Evolutionary conservation across 92 coral and sea anemone species (phyloP).

Genomic region (Phymanthus crucifer): DNA sequence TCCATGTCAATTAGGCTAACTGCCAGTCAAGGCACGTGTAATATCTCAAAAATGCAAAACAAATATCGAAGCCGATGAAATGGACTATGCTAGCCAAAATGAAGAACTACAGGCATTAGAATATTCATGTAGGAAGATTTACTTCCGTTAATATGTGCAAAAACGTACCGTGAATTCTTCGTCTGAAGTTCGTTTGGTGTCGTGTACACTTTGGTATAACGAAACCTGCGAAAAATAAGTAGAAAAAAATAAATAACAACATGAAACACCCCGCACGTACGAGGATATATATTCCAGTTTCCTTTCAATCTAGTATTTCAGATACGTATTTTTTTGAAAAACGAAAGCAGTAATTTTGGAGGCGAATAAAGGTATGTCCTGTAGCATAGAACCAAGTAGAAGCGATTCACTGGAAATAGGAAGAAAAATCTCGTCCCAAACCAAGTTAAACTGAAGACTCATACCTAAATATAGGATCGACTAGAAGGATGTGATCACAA

Average conservation of each 20-base stretch:
- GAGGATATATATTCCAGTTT: too few species aligned
- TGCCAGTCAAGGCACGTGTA: not conserved
- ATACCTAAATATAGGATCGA: too few species aligned
- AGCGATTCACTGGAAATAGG: not conserved
- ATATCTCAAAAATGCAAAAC: not conserved
- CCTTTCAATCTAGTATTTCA: not conserved
- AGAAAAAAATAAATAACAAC: not conserved
- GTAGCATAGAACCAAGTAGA: too few species aligned
- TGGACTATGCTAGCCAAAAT: too few species aligned
- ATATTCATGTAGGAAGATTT: not conserved
- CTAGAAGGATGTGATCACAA: too few species aligned
- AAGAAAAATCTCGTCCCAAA: not conserved
- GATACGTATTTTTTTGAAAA: not conserved
- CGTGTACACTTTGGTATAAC: not conserved
- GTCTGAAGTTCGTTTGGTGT: not conserved
- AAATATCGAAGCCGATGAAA: too few species aligned
- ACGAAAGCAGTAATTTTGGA: not conserved
- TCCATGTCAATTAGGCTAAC: not conserved
- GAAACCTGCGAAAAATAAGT: slow-evolving; percentile 14
- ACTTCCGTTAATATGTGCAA: too few species aligned
- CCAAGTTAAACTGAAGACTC: not conserved
- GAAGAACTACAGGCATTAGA: not conserved
- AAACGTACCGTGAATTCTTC: slow-evolving; percentile 22
- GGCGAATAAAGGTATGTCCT: too few species aligned
- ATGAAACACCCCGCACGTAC: not conserved